Conservation (phyloP, 2,113 vertebrate species). For the Rhinolophus sinicus region DNA sequence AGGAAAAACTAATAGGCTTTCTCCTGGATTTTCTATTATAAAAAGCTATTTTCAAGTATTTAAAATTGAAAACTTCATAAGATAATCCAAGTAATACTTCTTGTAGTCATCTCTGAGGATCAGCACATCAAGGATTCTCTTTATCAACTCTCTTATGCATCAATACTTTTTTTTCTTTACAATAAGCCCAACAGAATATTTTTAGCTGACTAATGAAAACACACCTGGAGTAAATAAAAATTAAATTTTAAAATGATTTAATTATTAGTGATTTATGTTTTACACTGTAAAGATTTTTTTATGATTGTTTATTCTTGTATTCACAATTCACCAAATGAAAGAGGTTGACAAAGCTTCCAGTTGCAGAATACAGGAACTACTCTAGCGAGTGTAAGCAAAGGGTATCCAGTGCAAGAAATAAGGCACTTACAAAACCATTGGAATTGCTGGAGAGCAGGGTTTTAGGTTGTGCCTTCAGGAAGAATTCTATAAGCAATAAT, state of each 20-base stretch:
- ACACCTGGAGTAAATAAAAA: background rate
- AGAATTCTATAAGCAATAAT: background rate
- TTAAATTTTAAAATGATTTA: conserved; percentile 2
- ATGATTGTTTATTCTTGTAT: conserved; percentile 12
- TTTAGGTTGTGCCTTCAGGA: background rate
- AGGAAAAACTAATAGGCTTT: conserved; percentile 73
- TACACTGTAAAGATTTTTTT: conserved; percentile 23
- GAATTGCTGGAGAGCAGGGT: background rate
- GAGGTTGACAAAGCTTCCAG: background rate
- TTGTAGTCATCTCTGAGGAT: background rate
- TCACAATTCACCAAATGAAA: background rate
- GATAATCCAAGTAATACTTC: conserved; percentile 21
- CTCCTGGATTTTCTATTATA: conserved; percentile 53
- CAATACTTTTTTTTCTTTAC: background rate
- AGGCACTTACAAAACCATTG: background rate
- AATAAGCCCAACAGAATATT: background rate
- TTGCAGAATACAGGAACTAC: background rate
- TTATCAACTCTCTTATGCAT: background rate
- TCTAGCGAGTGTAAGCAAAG: background rate
- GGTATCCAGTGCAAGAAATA: background rate
- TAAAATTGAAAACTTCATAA: conserved; percentile 49
- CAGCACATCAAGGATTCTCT: conserved; percentile 18
- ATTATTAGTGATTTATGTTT: conserved; percentile 6
- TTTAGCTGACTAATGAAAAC: conserved; percentile 14
- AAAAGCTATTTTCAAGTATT: conserved; percentile 65